Evolutionary conservation across 1,140 invertebrate genomes (phyloP), one percentile per base, ranked within the genome.

Genomic region (Polypedilum vanderplanki): DNA sequence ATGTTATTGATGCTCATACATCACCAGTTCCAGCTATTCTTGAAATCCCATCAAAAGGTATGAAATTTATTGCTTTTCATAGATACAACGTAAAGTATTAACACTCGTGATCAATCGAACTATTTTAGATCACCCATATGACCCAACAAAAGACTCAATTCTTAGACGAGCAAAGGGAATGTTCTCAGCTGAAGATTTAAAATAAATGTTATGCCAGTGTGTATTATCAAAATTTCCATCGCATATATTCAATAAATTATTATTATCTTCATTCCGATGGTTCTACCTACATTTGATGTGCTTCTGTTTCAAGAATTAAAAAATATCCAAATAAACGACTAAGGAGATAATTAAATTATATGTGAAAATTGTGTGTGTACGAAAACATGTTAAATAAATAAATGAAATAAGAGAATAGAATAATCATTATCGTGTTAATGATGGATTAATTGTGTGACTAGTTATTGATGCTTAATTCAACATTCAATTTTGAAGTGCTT

Each of bases 91-190:
- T 4, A 57, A n/a, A 57, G 1, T 12, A n/a, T 57, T 15, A 57
- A 33, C 24, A 33, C 24, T 33, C 24, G 24, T 33, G 24, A 57
- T 57, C 1, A 57, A n/a, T 12, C 15, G 9, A 8, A n/a, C 15
- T 12, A 57, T 57, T 57, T 57, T 57, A 57, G 98, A 99, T 85
- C 94, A 97, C 84, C 98, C 98, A 0, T 99, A 99, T 85, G 98
- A 99, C 85, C 94, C 98, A 41, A 91, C 90, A 78, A 99, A 99
- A 85, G 98, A 99, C 85, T 98, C 96, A 0, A 98, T 99, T 80
- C 85, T 99, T 74, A 88, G 96, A 82, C 87, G 97, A 80, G 97
- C 97, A 74, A 97, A 91, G 87, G 93, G 65, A 20, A 70, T 70
- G 65, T 70, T 70, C 65, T 70, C 65, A 70, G 17, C 65, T 20